Conservation (phyloP, 2,888 invertebrate species). For the Brachypterus glaber region DNA sequence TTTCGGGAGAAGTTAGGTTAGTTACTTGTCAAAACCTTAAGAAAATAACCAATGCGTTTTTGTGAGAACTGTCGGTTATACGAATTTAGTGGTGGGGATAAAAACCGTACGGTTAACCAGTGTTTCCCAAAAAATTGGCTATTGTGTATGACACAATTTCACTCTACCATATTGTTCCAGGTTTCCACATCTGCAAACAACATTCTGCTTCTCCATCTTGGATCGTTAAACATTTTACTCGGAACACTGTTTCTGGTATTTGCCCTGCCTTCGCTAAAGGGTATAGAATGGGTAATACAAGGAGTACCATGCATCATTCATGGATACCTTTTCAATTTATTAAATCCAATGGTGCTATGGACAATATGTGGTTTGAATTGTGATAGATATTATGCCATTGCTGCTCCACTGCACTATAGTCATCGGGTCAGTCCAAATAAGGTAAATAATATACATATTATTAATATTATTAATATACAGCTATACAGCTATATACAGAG, state of each 20-base stretch:
- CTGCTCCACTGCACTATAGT: slow-evolving; percentile 70
- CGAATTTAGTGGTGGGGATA: too few species aligned
- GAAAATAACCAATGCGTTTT: too few species aligned
- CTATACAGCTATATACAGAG: too few species aligned
- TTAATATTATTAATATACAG: slow-evolving; percentile 7
- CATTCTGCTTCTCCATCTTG: slow-evolving; percentile 62
- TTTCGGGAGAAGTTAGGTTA: too few species aligned
- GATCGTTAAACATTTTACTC: slow-evolving; percentile 58
- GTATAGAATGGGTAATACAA: slow-evolving; percentile 40
- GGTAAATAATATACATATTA: too few species aligned
- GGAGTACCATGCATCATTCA: slow-evolving; percentile 54
- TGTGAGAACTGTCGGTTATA: too few species aligned
- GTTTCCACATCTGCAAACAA: slow-evolving; percentile 55
- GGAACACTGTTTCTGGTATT: slow-evolving; percentile 53
- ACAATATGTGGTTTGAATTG: slow-evolving; percentile 72
- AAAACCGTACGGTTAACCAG: too few species aligned
- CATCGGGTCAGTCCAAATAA: slow-evolving; percentile 64
- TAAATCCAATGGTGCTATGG: slow-evolving; percentile 69
- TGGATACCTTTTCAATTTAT: slow-evolving; percentile 57
- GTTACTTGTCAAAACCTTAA: too few species aligned
- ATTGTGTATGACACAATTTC: too few species aligned
- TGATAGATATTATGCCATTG: slow-evolving; percentile 70
- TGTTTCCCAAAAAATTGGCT: too few species aligned
- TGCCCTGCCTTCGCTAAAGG: slow-evolving; percentile 43
- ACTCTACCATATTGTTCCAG: too few species aligned